Evolutionary conservation across 2,888 invertebrate species (phyloP).

Genomic region (Aleiodes alternator): DNA sequence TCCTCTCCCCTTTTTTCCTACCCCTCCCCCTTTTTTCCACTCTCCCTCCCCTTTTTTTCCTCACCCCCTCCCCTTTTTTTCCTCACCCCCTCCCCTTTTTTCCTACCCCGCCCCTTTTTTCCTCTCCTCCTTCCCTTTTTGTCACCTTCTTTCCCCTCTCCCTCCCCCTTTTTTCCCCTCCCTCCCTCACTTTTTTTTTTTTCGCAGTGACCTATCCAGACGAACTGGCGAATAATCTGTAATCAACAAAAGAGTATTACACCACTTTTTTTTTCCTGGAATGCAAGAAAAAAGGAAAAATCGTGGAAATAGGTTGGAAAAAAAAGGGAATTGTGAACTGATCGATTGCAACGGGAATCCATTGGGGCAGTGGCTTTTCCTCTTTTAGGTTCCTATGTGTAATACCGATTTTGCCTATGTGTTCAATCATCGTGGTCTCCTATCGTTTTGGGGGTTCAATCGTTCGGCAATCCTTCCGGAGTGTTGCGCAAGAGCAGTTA

Average conservation of each 20-base stretch:
- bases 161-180: too few relatives aligned
- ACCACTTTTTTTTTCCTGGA: too few relatives aligned
- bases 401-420: constrained; percentile 37
- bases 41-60: background rate
- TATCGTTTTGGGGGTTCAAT: constrained; percentile 32
- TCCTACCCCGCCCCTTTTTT: background rate
- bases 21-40: too few relatives aligned
- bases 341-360: constrained; percentile 30
- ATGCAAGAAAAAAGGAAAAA: too few relatives aligned
- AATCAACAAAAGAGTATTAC: too few relatives aligned
- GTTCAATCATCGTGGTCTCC: constrained; percentile 32
- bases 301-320: background rate
- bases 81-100: too few relatives aligned
- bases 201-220: too few relatives aligned
- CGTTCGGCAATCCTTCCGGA: constrained; percentile 32
- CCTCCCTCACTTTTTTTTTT: background rate
- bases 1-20: background rate
- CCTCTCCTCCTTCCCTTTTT: background rate
- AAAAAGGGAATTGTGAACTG: constrained; percentile 12
- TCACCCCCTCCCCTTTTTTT: too few relatives aligned
- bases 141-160: background rate
- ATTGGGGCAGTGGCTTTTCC: constrained; percentile 30
- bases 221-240: too few relatives aligned
- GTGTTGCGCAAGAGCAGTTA: constrained; percentile 28
- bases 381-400: constrained; percentile 1